Evolutionary conservation across 2,797 vertebrate genomes (phyloP).

Genomic region (Microctenopoma steveboyesi): DNA sequence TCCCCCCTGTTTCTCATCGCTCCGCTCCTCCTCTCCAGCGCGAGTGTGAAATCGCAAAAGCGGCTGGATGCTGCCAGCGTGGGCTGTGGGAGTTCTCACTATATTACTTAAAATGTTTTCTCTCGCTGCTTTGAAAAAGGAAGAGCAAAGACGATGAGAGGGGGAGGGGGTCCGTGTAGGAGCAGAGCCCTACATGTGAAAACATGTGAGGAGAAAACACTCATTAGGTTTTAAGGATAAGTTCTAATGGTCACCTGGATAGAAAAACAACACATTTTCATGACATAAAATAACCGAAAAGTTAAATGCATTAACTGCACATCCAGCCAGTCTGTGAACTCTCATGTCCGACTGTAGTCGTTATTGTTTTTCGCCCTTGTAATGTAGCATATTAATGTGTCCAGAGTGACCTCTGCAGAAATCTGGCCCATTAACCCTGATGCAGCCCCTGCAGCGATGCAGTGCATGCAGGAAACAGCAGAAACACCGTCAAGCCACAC

Average conservation of each 20-base stretch:
- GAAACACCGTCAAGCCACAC: constrained; percentile 22
- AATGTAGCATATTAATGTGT: background rate
- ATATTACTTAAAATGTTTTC: constrained; percentile 33
- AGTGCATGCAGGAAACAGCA: constrained; percentile 22
- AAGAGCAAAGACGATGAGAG: constrained; percentile 1
- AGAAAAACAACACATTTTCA: constrained; percentile 5
- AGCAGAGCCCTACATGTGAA: constrained; percentile 32
- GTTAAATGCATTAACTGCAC: too few species aligned
- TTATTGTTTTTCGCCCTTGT: background rate
- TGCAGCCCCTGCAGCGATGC: constrained; percentile 12
- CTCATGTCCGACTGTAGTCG: background rate
- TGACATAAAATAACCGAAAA: too few species aligned
- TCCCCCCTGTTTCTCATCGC: constrained; percentile 37
- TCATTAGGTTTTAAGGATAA: constrained; percentile 1
- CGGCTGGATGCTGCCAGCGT: constrained; percentile 47
- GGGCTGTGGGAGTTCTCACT: constrained; percentile 60
- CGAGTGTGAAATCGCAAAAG: constrained; percentile 67
- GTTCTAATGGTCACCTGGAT: constrained; percentile 3
- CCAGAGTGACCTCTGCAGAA: constrained; percentile 26
- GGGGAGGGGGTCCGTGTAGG: constrained; percentile 29
- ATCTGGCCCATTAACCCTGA: constrained; percentile 44
- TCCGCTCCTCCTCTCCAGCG: constrained; percentile 34
- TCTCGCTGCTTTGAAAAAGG: constrained; percentile 39
- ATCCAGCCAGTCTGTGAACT: background rate
- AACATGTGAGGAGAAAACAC: constrained; percentile 45